phyloP scores from a whole-genome alignment of 2,113 vertebrate genomes.

The Papio anubis region DNA sequence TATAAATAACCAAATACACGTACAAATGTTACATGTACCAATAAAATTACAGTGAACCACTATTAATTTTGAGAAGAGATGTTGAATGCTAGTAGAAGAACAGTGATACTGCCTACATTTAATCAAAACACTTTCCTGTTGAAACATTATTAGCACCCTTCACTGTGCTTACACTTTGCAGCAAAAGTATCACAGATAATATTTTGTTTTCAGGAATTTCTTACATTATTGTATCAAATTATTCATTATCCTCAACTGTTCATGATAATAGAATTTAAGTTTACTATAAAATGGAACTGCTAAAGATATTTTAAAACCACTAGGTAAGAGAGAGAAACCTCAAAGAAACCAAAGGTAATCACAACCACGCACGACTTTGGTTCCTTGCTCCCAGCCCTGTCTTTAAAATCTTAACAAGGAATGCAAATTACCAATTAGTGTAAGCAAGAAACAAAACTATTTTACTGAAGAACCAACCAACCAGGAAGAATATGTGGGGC shows the following conservation, averaged over 20 bases:
- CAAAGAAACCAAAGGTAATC: not conserved
- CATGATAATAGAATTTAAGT: not conserved
- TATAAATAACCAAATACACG: not conserved
- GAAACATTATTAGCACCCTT: constrained; percentile 3
- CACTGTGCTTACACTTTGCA: not conserved
- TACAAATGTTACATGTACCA: not conserved
- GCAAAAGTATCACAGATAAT: not conserved
- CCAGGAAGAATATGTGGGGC: not conserved
- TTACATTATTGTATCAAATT: not conserved
- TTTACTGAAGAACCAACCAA: not conserved
- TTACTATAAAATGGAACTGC: not conserved
- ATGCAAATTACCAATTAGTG: not conserved
- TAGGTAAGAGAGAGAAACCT: not conserved
- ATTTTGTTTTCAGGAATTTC: constrained; percentile 12
- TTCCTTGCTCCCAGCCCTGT: not conserved
- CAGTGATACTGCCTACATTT: not conserved
- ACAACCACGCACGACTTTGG: not conserved
- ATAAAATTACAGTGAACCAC: not conserved
- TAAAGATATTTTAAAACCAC: not conserved
- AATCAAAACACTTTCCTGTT: constrained; percentile 40
- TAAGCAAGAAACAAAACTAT: not conserved
- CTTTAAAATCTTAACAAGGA: not conserved
- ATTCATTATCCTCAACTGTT: constrained; percentile 10
- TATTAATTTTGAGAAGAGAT: not conserved
- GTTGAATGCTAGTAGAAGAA: constrained; percentile 27